phyloP scores from a whole-genome alignment of 1,140 invertebrate genomes.

The Heterodera carotae region DNA sequence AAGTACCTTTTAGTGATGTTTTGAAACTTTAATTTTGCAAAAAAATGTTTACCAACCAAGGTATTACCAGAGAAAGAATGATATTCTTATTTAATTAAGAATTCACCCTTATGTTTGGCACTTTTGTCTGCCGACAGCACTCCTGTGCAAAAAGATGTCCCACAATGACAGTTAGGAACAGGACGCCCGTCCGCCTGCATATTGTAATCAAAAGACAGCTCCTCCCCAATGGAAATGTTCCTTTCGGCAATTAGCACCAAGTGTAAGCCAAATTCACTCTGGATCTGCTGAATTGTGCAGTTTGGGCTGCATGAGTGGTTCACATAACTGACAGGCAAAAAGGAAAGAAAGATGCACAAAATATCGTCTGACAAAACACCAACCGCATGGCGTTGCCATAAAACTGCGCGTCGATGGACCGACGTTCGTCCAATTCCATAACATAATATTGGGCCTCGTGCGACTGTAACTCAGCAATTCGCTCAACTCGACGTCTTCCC shows the following conservation, averaged over 20 bases:
- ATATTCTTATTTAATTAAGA: no score
- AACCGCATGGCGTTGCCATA: slow-evolving; percentile 37
- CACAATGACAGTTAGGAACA: slow-evolving; percentile 32
- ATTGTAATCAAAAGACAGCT: slow-evolving; percentile 43
- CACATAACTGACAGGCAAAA: slow-evolving; percentile 30
- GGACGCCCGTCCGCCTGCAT: slow-evolving; percentile 25
- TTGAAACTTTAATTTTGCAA: no score
- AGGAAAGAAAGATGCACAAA: not conserved
- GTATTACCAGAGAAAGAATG: no score
- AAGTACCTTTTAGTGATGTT: no score
- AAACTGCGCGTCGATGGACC: slow-evolving; percentile 37
- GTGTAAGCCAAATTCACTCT: slow-evolving; percentile 37
- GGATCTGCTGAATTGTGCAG: slow-evolving; percentile 24
- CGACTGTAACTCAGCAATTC: slow-evolving; percentile 30
- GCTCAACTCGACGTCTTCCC: slow-evolving; percentile 20
- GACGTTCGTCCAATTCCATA: slow-evolving; percentile 36
- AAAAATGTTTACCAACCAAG: no score
- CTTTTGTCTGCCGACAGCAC: slow-evolving; percentile 31
- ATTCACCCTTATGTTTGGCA: not conserved
- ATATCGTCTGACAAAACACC: not conserved
- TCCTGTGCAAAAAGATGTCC: slow-evolving; percentile 28
- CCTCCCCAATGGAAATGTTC: slow-evolving; percentile 35
- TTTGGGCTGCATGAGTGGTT: slow-evolving; percentile 41
- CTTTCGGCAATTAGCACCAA: slow-evolving; percentile 30
- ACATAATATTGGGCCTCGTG: slow-evolving; percentile 41